These are phyloP conservation scores for Prionace glauca DNA, from an alignment of 2,797 vertebrate species.

Conservation along the genomic window DNA sequence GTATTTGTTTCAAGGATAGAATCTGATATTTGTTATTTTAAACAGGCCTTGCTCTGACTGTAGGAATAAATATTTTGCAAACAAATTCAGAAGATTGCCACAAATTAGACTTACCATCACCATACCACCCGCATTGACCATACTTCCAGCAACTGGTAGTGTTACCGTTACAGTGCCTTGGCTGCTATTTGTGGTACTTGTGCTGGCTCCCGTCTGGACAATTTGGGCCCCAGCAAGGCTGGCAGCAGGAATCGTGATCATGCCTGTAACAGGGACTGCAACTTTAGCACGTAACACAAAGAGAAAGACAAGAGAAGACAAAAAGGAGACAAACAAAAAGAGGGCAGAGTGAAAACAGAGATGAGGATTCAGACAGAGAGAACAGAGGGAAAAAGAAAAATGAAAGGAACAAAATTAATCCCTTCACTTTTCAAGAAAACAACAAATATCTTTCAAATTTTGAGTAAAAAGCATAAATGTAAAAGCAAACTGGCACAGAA, in stretches of 20 bases:
- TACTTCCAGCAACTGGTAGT: slow-evolving; percentile 86
- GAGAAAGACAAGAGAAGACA: slow-evolving; percentile 45
- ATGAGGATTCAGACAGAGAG: not conserved
- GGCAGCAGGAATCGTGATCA: slow-evolving; percentile 97
- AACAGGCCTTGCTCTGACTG: no score
- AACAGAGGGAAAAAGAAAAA: slow-evolving; percentile 53
- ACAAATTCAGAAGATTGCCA: not conserved
- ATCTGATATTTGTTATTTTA: not conserved
- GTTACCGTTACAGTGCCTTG: slow-evolving; percentile 97
- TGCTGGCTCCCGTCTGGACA: slow-evolving; percentile 85
- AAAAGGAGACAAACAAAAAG: slow-evolving; percentile 41
- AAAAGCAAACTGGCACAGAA: not conserved
- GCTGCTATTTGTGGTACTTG: slow-evolving; percentile 87
- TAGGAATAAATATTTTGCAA: not conserved
- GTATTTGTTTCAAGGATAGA: not conserved
- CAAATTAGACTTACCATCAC: slow-evolving; percentile 79
- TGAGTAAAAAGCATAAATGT: not conserved
- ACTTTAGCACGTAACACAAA: slow-evolving; percentile 63
- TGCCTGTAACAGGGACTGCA: slow-evolving; percentile 81
- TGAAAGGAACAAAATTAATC: slow-evolving; percentile 62
- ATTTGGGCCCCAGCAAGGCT: slow-evolving; percentile 94
- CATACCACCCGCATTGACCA: slow-evolving; percentile 97
- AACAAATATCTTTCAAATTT: not conserved
- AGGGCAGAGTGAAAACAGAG: slow-evolving; percentile 40
- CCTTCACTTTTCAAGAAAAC: slow-evolving; percentile 50